Evolutionary conservation across 2,113 vertebrate genomes (phyloP).

Genomic region (Paratilapia polleni): DNA sequence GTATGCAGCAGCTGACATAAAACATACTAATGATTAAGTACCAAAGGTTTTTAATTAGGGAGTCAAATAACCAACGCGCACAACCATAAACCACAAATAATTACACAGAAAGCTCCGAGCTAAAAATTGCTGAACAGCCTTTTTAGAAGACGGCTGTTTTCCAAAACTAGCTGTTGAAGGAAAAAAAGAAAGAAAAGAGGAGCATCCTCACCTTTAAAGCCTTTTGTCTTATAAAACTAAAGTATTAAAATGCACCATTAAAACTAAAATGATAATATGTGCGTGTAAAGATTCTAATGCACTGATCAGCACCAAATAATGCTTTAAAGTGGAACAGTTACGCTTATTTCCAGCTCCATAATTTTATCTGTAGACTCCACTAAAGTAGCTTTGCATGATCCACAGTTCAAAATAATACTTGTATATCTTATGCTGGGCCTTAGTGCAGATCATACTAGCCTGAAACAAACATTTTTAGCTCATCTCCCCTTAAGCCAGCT

Average conservation of each 20-base stretch:
- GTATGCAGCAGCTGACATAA: background rate
- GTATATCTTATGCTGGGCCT: background rate
- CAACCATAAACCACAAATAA: background rate
- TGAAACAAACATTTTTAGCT: background rate
- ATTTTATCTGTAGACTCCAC: rapidly evolving
- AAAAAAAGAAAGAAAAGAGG: background rate
- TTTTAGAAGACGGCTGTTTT: background rate
- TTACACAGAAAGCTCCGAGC: background rate
- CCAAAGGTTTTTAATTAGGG: background rate
- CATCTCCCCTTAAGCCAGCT: too few species aligned
- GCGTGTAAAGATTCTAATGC: too few species aligned
- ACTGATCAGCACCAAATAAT: too few species aligned
- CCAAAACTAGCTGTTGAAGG: rapidly evolving
- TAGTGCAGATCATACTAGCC: background rate
- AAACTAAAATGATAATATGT: background rate
- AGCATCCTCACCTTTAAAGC: rapidly evolving
- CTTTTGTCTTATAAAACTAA: background rate
- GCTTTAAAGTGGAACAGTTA: too few species aligned
- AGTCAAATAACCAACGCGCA: rapidly evolving
- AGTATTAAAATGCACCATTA: rapidly evolving
- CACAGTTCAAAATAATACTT: background rate
- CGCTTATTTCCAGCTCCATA: too few species aligned
- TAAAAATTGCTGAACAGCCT: rapidly evolving
- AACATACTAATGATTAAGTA: background rate
- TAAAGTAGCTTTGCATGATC: background rate